Evolutionary conservation across 2,888 invertebrate species (phyloP).

Genomic region (Limnephilus rhombicus): DNA sequence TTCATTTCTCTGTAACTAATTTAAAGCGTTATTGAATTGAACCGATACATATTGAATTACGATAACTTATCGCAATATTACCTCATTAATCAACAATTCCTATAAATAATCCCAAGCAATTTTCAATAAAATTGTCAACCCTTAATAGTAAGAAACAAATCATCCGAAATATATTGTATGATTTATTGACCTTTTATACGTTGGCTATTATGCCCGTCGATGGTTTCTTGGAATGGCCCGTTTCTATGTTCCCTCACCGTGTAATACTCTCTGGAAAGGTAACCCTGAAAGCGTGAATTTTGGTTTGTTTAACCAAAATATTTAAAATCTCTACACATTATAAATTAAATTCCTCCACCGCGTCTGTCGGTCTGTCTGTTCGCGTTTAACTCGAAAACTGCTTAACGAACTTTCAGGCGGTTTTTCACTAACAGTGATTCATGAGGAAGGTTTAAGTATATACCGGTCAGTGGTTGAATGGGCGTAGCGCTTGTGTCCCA

Average conservation of each 20-base stretch:
- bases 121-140: constrained; percentile 26
- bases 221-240: constrained; percentile 20
- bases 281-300: background rate
- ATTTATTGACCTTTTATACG: constrained; percentile 11
- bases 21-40: background rate
- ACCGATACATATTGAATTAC: background rate
- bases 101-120: background rate
- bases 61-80: background rate
- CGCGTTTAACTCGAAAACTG: too few species aligned
- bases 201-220: constrained; percentile 22
- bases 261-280: background rate
- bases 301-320: background rate
- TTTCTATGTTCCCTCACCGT: background rate
- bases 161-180: background rate
- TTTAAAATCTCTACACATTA: too few species aligned
- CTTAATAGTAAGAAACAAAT: background rate
- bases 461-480: too few species aligned
- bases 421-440: too few species aligned
- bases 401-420: too few species aligned
- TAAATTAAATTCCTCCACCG: too few species aligned
- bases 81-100: background rate
- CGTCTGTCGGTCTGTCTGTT: too few species aligned
- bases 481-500: too few species aligned
- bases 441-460: too few species aligned
- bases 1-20: too few species aligned